A percentile compares a stretch with the other conserved stretches of the same genome.
These are phyloP conservation scores for Ptiloglossa arizonensis DNA, from an alignment of 1,140 invertebrate species.

Conservation along the genomic window DNA sequence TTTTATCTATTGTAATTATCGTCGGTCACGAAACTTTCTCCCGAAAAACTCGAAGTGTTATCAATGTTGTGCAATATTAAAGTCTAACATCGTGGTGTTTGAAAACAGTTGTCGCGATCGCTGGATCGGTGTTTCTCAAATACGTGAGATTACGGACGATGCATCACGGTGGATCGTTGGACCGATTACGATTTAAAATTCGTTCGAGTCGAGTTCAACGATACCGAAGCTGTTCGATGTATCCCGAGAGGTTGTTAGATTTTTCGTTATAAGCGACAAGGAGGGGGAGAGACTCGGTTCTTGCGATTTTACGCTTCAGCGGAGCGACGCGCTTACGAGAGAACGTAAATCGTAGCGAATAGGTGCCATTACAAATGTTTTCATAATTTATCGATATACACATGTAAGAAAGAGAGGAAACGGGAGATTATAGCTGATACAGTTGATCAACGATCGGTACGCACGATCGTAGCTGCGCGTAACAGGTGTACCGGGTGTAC, in stretches of 20 bases:
- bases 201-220: conserved; percentile 36
- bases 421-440: neutral
- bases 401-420: neutral
- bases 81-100: conserved; percentile 64
- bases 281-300: conserved; percentile 44
- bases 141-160: neutral
- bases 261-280: neutral
- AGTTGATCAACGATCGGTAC: neutral
- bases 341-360: conserved; percentile 25
- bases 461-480: neutral
- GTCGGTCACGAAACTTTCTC: conserved; percentile 39
- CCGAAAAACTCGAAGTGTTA: conserved; percentile 59
- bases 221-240: neutral
- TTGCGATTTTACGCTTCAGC: conserved; percentile 12
- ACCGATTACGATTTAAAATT: neutral
- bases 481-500: neutral
- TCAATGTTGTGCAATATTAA: conserved; percentile 71
- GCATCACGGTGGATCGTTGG: neutral
- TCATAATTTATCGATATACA: neutral
- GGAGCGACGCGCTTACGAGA: conserved; percentile 6
- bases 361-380: conserved; percentile 29
- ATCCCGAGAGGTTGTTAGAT: neutral
- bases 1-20: conserved; percentile 50
- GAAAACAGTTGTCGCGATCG: conserved; percentile 47
- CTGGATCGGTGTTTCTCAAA: conserved; percentile 76